phyloP scores from a whole-genome alignment of 2,888 invertebrate species.

The Caenorhabditis panamensis region DNA sequence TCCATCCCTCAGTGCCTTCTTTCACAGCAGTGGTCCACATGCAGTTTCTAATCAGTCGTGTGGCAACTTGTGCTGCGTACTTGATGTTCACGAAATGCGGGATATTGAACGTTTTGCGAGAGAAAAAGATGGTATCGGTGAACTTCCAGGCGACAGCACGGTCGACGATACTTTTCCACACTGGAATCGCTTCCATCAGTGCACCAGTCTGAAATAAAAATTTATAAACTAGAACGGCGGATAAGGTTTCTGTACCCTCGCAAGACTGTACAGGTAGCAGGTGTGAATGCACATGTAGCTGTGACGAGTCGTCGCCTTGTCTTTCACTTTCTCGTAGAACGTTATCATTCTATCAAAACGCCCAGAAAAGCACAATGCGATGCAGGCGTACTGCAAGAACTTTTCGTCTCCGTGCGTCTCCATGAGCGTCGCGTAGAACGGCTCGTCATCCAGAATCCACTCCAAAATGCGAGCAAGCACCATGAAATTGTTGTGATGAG shows the following conservation, averaged over 20 bases:
- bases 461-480: not conserved
- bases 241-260: slow-evolving; percentile 17
- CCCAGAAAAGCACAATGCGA: slow-evolving; percentile 14
- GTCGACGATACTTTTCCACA: slow-evolving; percentile 3
- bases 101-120: slow-evolving; percentile 11
- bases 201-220: slow-evolving; percentile 27
- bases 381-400: slow-evolving; percentile 22
- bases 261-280: slow-evolving; percentile 25
- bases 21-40: slow-evolving; percentile 4
- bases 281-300: slow-evolving; percentile 18
- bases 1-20: slow-evolving; percentile 31
- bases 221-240: not conserved
- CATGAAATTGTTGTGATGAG: slow-evolving; percentile 1
- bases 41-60: slow-evolving; percentile 18
- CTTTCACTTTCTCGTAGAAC: slow-evolving; percentile 1
- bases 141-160: not conserved
- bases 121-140: not conserved
- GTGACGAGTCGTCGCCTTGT: not conserved
- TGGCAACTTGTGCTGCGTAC: slow-evolving; percentile 21
- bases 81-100: slow-evolving; percentile 21
- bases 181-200: not conserved
- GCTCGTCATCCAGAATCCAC: slow-evolving; percentile 20
- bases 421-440: slow-evolving; percentile 11
- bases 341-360: slow-evolving; percentile 1
- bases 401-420: slow-evolving; percentile 31